These are phyloP conservation scores for Aplysina aerophoba DNA, from an alignment of 37 sponge, comb jelly and placozoan species.

Conservation along the genomic window DNA sequence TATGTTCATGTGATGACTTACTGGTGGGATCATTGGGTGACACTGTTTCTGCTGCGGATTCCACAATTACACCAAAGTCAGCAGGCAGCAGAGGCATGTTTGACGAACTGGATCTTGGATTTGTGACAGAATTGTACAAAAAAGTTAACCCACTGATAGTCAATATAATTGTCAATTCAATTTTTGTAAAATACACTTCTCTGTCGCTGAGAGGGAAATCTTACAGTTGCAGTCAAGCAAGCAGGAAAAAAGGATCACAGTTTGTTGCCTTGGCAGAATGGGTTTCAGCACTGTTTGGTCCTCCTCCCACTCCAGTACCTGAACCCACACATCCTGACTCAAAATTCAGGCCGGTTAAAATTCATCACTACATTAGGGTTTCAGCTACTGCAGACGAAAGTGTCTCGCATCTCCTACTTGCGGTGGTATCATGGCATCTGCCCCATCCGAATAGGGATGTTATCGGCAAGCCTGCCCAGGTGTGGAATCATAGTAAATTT, in stretches of 20 bases:
- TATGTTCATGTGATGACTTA: neutral
- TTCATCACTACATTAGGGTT: neutral
- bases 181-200: no score
- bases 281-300: neutral
- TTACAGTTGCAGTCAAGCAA: no score
- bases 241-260: no score
- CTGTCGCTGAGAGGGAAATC: no score
- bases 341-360: neutral
- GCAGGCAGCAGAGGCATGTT: no score
- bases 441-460: slow-evolving; percentile 3
- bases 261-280: neutral
- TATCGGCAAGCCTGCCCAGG: neutral
- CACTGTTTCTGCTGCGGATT: neutral
- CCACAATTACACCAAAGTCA: no score
- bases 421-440: neutral
- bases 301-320: slow-evolving; percentile 2
- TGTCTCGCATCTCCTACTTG: neutral
- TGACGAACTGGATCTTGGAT: no score
- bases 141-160: no score
- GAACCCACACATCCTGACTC: neutral
- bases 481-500: neutral
- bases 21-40: neutral
- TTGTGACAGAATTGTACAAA: no score
- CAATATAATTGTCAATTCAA: no score
- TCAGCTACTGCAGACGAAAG: neutral